Percentiles rank a stretch among this genome's conserved stretches.
Conservation (phyloP, 2,113 vertebrate species). For the Hemichromis elongatus region DNA sequence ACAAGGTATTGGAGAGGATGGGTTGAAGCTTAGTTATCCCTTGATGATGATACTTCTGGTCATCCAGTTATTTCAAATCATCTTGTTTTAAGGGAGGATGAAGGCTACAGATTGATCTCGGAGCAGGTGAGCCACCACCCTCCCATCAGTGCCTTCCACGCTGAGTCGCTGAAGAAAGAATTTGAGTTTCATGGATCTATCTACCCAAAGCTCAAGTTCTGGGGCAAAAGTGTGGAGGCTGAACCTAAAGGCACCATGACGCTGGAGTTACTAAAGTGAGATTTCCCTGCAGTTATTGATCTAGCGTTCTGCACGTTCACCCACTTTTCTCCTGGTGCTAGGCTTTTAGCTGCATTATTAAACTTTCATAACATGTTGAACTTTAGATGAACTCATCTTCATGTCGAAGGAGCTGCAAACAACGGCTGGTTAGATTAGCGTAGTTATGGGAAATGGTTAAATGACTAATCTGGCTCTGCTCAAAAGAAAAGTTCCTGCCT, state of each 20-base stretch:
- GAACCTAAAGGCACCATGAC: conserved; percentile 95
- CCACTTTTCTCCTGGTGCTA: not conserved
- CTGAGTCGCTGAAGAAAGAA: conserved; percentile 87
- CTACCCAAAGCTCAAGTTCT: conserved; percentile 96
- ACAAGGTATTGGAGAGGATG: conserved; percentile 73
- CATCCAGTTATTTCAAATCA: not conserved
- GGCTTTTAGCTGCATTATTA: not conserved
- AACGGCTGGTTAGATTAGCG: not conserved
- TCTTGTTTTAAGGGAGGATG: conserved; percentile 78
- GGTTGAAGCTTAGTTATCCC: not conserved
- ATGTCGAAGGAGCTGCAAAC: not conserved
- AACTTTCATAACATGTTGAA: not conserved
- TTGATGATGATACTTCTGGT: not conserved
- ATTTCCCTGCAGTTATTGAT: not conserved
- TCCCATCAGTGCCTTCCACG: conserved; percentile 90
- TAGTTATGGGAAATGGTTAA: not conserved
- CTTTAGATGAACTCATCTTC: not conserved
- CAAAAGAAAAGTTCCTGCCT: not conserved
- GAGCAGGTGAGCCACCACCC: conserved; percentile 98
- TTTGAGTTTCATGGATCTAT: conserved; percentile 95
- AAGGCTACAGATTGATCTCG: conserved; percentile 90
- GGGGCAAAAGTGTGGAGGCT: conserved; percentile 97
- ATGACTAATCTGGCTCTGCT: not conserved
- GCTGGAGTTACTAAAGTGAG: conserved; percentile 89
- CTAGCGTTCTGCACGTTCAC: not conserved